Base-by-base conservation (phyloP, 2,888 invertebrate species). In the Nyleta sp. region DNA sequence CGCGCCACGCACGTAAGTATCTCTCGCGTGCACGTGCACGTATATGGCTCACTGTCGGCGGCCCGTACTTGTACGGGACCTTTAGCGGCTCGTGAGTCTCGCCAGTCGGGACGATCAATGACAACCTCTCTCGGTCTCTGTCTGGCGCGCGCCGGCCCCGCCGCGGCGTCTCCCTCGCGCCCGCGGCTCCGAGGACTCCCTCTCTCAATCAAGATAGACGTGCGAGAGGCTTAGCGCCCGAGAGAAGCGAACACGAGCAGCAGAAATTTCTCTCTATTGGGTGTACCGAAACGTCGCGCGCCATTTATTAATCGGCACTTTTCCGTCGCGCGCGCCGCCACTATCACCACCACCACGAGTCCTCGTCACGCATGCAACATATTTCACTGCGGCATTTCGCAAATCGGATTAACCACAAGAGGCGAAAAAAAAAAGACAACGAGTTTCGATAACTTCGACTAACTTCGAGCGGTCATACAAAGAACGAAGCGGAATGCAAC, bases 21-120 rank as follows among this genome's bases (percentile, higher is more conserved):
- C n/a, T n/a, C n/a, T n/a, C 65, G 79, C 70, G 73, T 72, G 73
- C 81, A 78, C 78, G 75, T 71, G 77, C 70, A 81, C 81, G 80
- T 75, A 80, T 78, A 73, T 77, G 77, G 80, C 78, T 64, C 78
- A 60, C 79, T 79, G 83, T 82, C 84, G 84, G 83, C 84, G 84
- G 87, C 85, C 84, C 85, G 84, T 87, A 85, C 89, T 88, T 87
- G 89, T 89, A 90, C 90, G 90, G 90, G 90, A 90, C 90, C 90
- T 90, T 90, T 90, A 89, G 88, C 88, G 88, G 88, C 89, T 88
- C 86, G 84, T 84, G 86, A 85, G 82, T 85, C 85, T 82, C n/a
- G n/a, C n/a, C 79, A 80, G 85, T 85, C 85, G 86, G 85, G 86
- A 88, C 90, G 90, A 90, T 90, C 90, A 90, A 90, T 90, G 90